Evolutionary conservation across 2,113 vertebrate genomes (phyloP).

Genomic region (Equus quagga): DNA sequence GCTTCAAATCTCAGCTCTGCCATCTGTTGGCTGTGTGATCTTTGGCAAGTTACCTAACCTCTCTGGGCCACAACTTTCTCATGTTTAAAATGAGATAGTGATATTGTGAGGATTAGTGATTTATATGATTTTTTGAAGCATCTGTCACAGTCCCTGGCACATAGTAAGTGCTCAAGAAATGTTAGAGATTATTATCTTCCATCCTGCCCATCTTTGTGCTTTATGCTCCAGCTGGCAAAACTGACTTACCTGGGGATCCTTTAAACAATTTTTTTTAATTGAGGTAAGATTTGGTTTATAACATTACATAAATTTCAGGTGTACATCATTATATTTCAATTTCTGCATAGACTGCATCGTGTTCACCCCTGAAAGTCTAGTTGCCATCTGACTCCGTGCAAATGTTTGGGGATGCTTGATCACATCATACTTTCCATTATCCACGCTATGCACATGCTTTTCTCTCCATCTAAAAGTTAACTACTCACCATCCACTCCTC

Average conservation of each 20-base stretch:
- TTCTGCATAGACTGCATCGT: too few species aligned
- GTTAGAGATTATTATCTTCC: neutral
- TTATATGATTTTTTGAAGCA: neutral
- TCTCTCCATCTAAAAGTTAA: neutral
- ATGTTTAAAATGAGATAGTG: neutral
- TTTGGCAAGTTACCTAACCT: neutral
- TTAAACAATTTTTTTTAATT: too few species aligned
- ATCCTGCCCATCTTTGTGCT: neutral
- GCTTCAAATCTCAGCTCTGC: neutral
- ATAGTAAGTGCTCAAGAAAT: neutral
- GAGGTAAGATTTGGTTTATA: too few species aligned
- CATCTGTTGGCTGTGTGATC: neutral
- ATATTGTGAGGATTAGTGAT: neutral
- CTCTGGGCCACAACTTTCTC: neutral
- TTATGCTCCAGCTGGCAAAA: neutral
- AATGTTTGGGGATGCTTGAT: neutral
- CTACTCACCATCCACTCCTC: neutral
- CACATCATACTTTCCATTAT: neutral
- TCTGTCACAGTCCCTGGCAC: neutral
- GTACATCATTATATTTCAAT: too few species aligned
- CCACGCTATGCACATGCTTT: neutral
- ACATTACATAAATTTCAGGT: too few species aligned
- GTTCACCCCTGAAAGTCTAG: too few species aligned
- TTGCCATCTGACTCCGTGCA: too few species aligned
- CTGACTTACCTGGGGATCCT: neutral